Conservation (phyloP, 2,888 invertebrate species). For the Drosophila limbata region DNA sequence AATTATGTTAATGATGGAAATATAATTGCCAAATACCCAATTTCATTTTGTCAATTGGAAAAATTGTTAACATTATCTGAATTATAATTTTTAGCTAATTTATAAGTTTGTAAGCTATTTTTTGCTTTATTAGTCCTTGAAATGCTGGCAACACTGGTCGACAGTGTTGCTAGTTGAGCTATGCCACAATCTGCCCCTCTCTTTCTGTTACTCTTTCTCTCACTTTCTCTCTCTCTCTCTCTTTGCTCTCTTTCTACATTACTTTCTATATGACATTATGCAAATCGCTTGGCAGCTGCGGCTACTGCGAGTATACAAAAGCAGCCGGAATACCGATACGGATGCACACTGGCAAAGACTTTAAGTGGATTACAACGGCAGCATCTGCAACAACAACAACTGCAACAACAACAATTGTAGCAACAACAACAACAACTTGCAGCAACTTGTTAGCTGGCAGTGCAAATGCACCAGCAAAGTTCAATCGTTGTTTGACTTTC, state of each 20-base stretch:
- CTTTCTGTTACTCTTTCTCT: not conserved
- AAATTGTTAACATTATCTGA: too few relatives aligned
- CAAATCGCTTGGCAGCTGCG: slow-evolving; percentile 58
- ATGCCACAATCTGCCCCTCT: slow-evolving; percentile 7
- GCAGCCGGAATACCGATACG: slow-evolving; percentile 52
- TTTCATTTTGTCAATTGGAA: too few relatives aligned
- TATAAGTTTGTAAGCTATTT: not conserved
- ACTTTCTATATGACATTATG: slow-evolving; percentile 53
- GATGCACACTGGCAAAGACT: slow-evolving; percentile 48
- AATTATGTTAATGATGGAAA: too few relatives aligned
- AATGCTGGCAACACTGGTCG: not conserved
- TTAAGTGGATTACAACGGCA: slow-evolving; percentile 70
- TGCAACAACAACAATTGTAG: slow-evolving; percentile 10
- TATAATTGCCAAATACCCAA: too few relatives aligned
- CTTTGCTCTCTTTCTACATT: not conserved
- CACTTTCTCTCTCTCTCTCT: not conserved
- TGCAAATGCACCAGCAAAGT: slow-evolving; percentile 34
- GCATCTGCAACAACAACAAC: slow-evolving; percentile 13
- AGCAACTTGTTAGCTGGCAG: slow-evolving; percentile 64
- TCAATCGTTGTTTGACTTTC: slow-evolving; percentile 55
- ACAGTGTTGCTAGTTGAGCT: slow-evolving; percentile 31
- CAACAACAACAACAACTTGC: slow-evolving; percentile 16
- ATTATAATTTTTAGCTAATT: too few relatives aligned
- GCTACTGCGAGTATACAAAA: slow-evolving; percentile 37
- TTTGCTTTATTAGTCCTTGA: not conserved